A percentile compares a stretch with the other conserved stretches of the same genome.
Conservation (phyloP, 2,797 vertebrate genomes). For the Botia kubotai region DNA sequence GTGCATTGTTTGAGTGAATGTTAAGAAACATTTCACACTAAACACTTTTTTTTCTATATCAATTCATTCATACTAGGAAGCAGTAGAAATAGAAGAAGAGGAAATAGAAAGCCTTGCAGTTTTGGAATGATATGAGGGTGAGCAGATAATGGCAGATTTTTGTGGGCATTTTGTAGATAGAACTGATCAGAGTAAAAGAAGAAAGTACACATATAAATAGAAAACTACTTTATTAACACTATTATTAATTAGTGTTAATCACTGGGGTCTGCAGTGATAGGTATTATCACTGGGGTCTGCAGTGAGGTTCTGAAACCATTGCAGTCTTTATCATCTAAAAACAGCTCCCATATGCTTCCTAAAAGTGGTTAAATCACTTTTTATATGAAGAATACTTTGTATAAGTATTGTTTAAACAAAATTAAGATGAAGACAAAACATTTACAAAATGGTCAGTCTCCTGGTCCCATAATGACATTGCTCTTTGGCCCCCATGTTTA, state of each 20-base stretch:
- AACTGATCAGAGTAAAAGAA: background rate
- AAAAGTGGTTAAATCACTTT: background rate
- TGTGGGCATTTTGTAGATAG: background rate
- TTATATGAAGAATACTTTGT: background rate
- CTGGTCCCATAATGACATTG: background rate
- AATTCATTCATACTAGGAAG: too few relatives aligned
- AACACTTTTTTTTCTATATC: too few relatives aligned
- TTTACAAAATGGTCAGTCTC: background rate
- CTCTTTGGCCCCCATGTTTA: background rate
- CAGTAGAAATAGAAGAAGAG: too few relatives aligned
- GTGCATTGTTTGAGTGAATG: too few relatives aligned
- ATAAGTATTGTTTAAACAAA: background rate
- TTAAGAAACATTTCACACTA: too few relatives aligned
- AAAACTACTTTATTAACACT: background rate
- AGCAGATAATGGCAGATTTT: too few relatives aligned
- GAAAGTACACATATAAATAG: background rate
- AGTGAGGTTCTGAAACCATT: conserved; percentile 14
- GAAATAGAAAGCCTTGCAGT: too few relatives aligned
- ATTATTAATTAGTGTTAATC: background rate
- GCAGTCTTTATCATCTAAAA: background rate
- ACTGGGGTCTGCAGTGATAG: background rate
- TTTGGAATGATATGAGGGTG: too few relatives aligned
- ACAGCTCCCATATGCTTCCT: background rate
- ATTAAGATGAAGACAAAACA: background rate
- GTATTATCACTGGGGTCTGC: background rate